These are phyloP conservation scores for Mormyrus lacerda DNA, from an alignment of 2,113 vertebrate genomes.

Conservation along the genomic window DNA sequence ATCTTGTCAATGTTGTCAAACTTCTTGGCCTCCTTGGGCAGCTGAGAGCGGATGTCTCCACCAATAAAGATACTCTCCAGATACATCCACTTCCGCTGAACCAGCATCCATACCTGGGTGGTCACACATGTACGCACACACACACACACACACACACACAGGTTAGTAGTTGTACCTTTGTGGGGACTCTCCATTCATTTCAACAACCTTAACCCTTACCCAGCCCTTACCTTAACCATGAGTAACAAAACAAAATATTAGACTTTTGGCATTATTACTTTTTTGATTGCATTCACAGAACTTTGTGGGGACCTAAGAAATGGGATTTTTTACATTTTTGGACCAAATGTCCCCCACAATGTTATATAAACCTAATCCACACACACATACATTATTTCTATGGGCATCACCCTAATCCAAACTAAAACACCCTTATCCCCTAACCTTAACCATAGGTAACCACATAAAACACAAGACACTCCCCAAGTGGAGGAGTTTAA, in stretches of 20 bases:
- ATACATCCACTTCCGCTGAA: slow-evolving; percentile 97
- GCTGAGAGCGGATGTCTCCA: slow-evolving; percentile 81
- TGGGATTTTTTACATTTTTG: no score
- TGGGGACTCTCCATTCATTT: no score
- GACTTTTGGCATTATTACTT: no score
- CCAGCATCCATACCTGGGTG: slow-evolving; percentile 78
- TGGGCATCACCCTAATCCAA: no score
- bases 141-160: neutral
- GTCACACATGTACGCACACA: neutral
- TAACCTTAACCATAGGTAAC: neutral
- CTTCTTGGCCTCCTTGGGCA: slow-evolving; percentile 85
- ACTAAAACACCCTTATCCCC: neutral
- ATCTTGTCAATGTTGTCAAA: slow-evolving; percentile 78
- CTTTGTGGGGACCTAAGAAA: no score
- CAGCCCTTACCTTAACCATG: neutral
- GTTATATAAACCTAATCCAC: no score
- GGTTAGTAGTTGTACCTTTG: neutral
- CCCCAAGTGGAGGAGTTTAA: no score
- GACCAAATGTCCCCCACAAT: no score
- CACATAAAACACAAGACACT: neutral
- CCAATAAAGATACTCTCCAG: slow-evolving; percentile 89
- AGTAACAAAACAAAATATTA: neutral
- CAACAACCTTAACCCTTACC: neutral
- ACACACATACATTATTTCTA: no score
- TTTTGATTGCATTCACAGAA: no score